Percentiles rank a stretch among this genome's conserved stretches.
Evolutionary conservation across 1,140 invertebrate genomes (phyloP).

Genomic region (Drosophila gunungcola): DNA sequence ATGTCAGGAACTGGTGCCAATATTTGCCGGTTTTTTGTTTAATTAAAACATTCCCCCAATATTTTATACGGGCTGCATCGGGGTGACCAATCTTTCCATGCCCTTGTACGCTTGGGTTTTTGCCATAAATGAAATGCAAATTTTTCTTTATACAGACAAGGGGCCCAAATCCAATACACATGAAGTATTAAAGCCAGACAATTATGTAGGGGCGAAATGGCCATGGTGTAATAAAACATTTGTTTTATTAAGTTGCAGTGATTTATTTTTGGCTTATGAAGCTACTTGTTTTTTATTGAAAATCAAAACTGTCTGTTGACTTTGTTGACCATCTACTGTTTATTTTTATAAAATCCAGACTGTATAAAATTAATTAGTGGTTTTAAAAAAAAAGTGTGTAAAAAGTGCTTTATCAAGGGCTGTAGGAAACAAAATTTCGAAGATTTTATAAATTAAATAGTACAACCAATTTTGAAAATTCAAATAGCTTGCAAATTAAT

Average conservation of each 20-base stretch:
- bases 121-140: constrained; percentile 59
- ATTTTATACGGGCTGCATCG: constrained; percentile 51
- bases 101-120: constrained; percentile 4
- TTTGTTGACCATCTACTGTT: not conserved
- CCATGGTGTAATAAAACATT: constrained; percentile 28
- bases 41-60: constrained; percentile 77
- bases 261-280: constrained; percentile 6
- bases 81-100: constrained; percentile 7
- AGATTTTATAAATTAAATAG: too few relatives aligned
- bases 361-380: not conserved
- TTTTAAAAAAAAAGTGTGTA: not conserved
- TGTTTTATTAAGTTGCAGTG: constrained; percentile 1
- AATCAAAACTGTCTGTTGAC: constrained; percentile 6
- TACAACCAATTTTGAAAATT: not conserved
- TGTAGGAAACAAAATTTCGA: not conserved
- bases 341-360: not conserved
- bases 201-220: constrained; percentile 43
- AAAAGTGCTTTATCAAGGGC: not conserved
- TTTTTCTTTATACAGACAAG: constrained; percentile 36
- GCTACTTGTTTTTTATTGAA: constrained; percentile 11
- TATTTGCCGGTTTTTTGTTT: constrained; percentile 74
- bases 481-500: not conserved
- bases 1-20: constrained; percentile 49
- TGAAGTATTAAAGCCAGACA: constrained; percentile 71
- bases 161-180: constrained; percentile 49